Conservation (phyloP, 2,113 vertebrate species). For the Micronisus gabar region DNA sequence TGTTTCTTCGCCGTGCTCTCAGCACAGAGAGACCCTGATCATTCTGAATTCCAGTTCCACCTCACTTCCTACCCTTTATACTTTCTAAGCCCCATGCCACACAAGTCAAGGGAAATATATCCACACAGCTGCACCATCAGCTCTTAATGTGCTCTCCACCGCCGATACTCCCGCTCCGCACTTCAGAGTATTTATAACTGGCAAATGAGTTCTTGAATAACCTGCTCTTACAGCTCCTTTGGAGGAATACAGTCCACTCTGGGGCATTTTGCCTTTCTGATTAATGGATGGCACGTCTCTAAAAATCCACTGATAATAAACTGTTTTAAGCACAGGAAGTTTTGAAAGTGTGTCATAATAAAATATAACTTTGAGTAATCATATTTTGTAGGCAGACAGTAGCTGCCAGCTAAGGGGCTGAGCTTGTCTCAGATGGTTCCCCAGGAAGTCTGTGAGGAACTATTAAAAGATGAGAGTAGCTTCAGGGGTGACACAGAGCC, state of each 20-base stretch:
- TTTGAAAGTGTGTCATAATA: not conserved
- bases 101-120: constrained; percentile 79
- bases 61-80: constrained; percentile 81
- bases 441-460: not conserved
- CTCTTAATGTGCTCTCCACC: constrained; percentile 3
- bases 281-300: constrained; percentile 15
- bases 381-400: not conserved
- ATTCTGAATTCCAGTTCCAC: constrained; percentile 82
- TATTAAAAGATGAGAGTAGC: not conserved
- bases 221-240: constrained; percentile 44
- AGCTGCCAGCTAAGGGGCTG: not conserved
- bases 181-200: constrained; percentile 60
- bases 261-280: constrained; percentile 3
- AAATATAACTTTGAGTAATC: not conserved
- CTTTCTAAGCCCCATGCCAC: constrained; percentile 74
- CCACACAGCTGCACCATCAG: constrained; percentile 71
- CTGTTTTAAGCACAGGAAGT: not conserved
- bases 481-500: not conserved
- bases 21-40: constrained; percentile 71
- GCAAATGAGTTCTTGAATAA: constrained; percentile 67
- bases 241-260: not conserved
- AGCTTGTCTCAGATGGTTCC: not conserved
- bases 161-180: not conserved
- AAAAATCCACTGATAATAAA: constrained; percentile 10
- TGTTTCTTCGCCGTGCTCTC: constrained; percentile 75